These are phyloP conservation scores for Chionodraco myersi DNA, from an alignment of 2,113 vertebrate species.

Conservation along the genomic window DNA sequence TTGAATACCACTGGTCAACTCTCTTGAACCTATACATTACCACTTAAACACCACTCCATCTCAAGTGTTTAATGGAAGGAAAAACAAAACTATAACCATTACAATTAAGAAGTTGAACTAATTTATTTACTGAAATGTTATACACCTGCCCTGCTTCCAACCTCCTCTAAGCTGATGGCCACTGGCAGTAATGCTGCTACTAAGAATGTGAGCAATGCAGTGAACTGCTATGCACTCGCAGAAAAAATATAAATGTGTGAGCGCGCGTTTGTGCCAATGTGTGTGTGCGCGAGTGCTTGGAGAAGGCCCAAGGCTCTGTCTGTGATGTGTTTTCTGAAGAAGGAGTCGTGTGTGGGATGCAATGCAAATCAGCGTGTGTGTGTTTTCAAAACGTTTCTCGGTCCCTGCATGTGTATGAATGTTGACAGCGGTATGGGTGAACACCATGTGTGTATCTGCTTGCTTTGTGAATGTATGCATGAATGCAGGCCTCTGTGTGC, in stretches of 20 bases:
- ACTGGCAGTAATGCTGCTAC: slow-evolving; percentile 3
- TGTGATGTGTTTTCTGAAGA: slow-evolving; percentile 57
- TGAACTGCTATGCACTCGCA: slow-evolving; percentile 2
- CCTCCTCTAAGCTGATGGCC: slow-evolving; percentile 18
- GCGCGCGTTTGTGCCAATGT: neutral
- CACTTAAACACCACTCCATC: neutral
- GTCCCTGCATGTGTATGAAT: slow-evolving; percentile 17
- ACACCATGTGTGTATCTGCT: slow-evolving; percentile 19
- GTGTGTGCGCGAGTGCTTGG: slow-evolving; percentile 21
- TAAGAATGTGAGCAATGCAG: slow-evolving; percentile 11
- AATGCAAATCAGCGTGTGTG: slow-evolving; percentile 44
- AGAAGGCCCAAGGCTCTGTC: slow-evolving; percentile 47
- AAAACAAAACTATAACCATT: neutral
- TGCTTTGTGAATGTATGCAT: slow-evolving; percentile 49
- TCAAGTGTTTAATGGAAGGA: slow-evolving; percentile 11
- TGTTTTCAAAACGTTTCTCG: slow-evolving; percentile 19
- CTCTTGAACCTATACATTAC: slow-evolving; percentile 1
- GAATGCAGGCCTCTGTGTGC: slow-evolving; percentile 37
- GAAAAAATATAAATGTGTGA: slow-evolving; percentile 4
- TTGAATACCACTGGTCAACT: neutral
- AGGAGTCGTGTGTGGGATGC: slow-evolving; percentile 30
- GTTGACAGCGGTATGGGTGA: slow-evolving; percentile 34
- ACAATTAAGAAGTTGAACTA: neutral
- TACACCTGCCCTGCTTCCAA: neutral
- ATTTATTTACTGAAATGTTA: neutral